Evolutionary conservation across 1,140 invertebrate genomes (phyloP).

Genomic region (Rhagoletis pomonella): DNA sequence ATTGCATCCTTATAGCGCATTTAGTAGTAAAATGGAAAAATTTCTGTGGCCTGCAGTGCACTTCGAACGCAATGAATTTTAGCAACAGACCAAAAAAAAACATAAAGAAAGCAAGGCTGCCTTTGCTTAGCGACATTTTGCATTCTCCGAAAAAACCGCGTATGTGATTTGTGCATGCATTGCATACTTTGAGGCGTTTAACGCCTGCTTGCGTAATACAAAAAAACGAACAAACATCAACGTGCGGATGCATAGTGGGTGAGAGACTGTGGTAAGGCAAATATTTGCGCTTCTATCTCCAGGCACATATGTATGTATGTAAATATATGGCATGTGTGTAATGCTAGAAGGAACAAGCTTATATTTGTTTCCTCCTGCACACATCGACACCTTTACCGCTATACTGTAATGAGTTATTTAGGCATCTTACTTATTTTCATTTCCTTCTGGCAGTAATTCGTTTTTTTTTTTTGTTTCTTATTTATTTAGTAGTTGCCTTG

Average conservation of each 20-base stretch:
- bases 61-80: slow-evolving; percentile 35
- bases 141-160: slow-evolving; percentile 57
- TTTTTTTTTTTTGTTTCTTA: not conserved
- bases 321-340: not conserved
- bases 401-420: slow-evolving; percentile 56
- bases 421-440: slow-evolving; percentile 48
- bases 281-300: too few relatives aligned
- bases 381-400: slow-evolving; percentile 65
- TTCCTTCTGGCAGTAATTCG: slow-evolving; percentile 19
- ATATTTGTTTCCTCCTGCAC: slow-evolving; percentile 54
- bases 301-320: not conserved
- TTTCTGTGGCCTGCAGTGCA: slow-evolving; percentile 33
- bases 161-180: slow-evolving; percentile 72
- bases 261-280: too few relatives aligned
- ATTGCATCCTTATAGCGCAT: not conserved
- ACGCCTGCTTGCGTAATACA: not conserved
- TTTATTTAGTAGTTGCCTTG: slow-evolving; percentile 24
- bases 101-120: not conserved
- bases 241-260: not conserved
- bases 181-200: slow-evolving; percentile 67
- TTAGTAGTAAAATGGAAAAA: not conserved
- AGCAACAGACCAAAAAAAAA: not conserved
- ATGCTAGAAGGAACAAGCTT: slow-evolving; percentile 61
- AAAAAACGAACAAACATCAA: not conserved
- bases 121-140: slow-evolving; percentile 16